Base-by-base conservation (phyloP, 2,113 vertebrate genomes). In the Sialia sialis region DNA sequence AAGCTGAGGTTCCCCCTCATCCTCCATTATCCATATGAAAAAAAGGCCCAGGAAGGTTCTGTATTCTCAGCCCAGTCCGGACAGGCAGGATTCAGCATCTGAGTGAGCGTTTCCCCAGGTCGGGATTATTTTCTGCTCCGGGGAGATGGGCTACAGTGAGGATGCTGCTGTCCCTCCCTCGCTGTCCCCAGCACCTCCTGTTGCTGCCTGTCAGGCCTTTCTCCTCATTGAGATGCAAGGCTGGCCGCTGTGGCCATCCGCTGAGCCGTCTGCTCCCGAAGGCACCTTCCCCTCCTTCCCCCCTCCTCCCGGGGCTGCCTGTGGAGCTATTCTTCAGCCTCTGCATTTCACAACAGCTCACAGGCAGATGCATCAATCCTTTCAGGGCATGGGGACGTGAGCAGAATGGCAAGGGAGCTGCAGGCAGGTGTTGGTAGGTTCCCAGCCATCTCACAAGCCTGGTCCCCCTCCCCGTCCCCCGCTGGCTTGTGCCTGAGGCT, bases 341-440 rank as follows among this genome's bases (percentile, higher is more conserved):
- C 92, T 94, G 96, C 94, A 82, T 93, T 95, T 96, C 96, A 81
- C 96, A 96, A 95, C 93, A 96, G 89, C 97, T 97, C 95, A 85
- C 94, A 97, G 97, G 97, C 97, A 97, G 97, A 97, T 95, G 95
- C 96, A 94, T 97, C 97, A 96, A 94, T 97, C 97, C 97, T 96
- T 96, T 97, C 96, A 95, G 95, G 93, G 94, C 59, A 96, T 86
- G 76, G 74, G 44, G 69, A 97, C 88, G 93, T 97, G 97, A 97
- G 95, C 83, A 80, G 97, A 97, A 97, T 97, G 93, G 80, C 82
- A 94, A 97, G 80, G 66, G 85, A 91, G 46, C 69, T 32, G 11
- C 51, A 79, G 58, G 92, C 96, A 97, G 95, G 96, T 96, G 95
- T 74, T 96, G 56, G 90, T 46, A 67, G 67, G 83, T 90, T 91